Evolutionary conservation across 2,113 vertebrate genomes (phyloP).

Genomic region (Narcine bancroftii): DNA sequence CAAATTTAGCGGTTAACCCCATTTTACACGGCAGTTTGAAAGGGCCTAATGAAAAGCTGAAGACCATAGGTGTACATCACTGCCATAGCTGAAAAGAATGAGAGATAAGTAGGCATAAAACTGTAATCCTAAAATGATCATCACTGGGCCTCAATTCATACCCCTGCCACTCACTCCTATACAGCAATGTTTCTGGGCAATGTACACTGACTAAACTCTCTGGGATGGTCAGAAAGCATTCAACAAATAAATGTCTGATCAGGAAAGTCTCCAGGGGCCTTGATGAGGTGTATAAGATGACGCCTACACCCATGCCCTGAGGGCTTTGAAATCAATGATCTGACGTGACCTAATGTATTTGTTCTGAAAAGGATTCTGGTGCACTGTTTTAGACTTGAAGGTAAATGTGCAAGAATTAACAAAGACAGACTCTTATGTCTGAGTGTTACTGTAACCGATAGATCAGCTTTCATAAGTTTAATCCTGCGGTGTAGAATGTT

Average conservation of each 20-base stretch:
- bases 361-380: background rate
- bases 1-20: too few species aligned
- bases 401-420: background rate
- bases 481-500: background rate
- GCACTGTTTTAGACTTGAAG: background rate
- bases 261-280: background rate
- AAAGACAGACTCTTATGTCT: background rate
- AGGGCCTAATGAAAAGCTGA: background rate
- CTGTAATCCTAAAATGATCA: background rate
- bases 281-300: background rate
- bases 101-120: background rate
- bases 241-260: background rate
- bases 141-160: background rate
- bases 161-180: too few species aligned
- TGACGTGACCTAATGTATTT: background rate
- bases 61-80: background rate
- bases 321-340: background rate
- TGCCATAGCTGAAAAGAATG: background rate
- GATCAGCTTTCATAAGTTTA: background rate
- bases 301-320: background rate
- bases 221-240: background rate
- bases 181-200: background rate
- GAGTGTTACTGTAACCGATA: background rate
- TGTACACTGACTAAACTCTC: background rate
- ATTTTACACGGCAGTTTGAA: too few species aligned